Conservation (phyloP, 2,797 vertebrate species). For the Gallinago nigripennis region DNA sequence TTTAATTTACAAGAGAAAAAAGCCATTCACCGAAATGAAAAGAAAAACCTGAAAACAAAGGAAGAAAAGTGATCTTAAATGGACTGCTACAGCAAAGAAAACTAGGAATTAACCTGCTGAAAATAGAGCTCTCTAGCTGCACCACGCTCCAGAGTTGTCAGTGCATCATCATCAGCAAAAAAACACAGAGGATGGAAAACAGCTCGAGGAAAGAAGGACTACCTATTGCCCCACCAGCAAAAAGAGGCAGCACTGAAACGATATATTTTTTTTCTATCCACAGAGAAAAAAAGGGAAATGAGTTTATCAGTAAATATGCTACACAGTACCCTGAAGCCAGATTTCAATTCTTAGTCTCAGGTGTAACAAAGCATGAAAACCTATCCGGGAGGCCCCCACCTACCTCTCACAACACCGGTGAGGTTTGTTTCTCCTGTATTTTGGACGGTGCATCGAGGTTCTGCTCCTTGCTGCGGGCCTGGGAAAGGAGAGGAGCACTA, state of each 20-base stretch:
- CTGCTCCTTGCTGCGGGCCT: background rate
- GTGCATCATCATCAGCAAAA: background rate
- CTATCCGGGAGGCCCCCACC: background rate
- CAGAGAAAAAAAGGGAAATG: background rate
- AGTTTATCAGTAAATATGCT: background rate
- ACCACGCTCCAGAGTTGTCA: rapidly evolving
- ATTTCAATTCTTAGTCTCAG: background rate
- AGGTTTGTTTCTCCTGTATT: background rate
- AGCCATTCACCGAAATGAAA: background rate
- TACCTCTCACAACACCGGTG: background rate
- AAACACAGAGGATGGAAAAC: background rate
- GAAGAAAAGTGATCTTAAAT: rapidly evolving
- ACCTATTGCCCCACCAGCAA: background rate
- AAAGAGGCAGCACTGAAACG: background rate
- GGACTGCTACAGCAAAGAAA: rapidly evolving
- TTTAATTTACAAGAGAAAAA: background rate
- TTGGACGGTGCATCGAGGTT: background rate
- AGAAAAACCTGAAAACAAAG: background rate
- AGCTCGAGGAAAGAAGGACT: rapidly evolving
- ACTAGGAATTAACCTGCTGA: background rate
- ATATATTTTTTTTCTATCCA: background rate
- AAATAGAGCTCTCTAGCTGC: background rate
- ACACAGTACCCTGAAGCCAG: background rate
- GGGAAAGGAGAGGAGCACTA: background rate
- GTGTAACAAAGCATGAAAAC: background rate